Evolutionary conservation across 1,140 invertebrate genomes (phyloP), one percentile per base, ranked within the genome.

Genomic region (Bathynomus jamesi): DNA sequence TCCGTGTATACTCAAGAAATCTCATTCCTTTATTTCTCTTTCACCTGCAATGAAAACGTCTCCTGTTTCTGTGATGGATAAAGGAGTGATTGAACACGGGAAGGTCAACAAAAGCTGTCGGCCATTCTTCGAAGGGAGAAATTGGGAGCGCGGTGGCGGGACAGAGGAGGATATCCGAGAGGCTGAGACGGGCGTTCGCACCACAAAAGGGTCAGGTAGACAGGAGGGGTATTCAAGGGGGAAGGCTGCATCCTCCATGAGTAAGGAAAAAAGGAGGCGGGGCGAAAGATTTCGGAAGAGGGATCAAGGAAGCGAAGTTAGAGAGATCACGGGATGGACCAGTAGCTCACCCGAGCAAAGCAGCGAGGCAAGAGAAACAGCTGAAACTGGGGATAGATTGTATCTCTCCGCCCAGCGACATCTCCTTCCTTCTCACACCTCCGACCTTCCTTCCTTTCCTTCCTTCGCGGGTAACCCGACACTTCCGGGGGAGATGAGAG

Each of bases 401-500:
- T 61, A 66, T 53, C 61, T 61, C 25, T 53, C 63, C 67, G 61
- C 40, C 61, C 28, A 25, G 29, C 63, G 62, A 63, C 13, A 11
- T 53, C 40, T 53, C 21, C 40, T 53, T 53, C 40, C 40, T 31
- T 29, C 68, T 65, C 63, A 25, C 25, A 65, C 29, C 66, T 31
- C 70, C 67, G 61, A 61, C 68, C 61, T 40, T 60, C 71, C 70
- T 53, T 53, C 40, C 5, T 21, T 71, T 61, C 69, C 21, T 28
- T 62, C 61, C 28, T 62, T 60, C 28, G 60, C 64, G 30, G 62
- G 75, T 73, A 76, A 76, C 69, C 62, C 72, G 75, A 76, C 75
- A 73, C 75, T 76, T 76, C 75, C 75, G 75, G 75, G 66, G 32
- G 62, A 61, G 71, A 69, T 61, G 32, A 69, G 69, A 25, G 69